Percentiles rank a stretch among this genome's conserved stretches.
phyloP scores from a whole-genome alignment of 1,140 invertebrate species.

The Microvelia longipes region DNA sequence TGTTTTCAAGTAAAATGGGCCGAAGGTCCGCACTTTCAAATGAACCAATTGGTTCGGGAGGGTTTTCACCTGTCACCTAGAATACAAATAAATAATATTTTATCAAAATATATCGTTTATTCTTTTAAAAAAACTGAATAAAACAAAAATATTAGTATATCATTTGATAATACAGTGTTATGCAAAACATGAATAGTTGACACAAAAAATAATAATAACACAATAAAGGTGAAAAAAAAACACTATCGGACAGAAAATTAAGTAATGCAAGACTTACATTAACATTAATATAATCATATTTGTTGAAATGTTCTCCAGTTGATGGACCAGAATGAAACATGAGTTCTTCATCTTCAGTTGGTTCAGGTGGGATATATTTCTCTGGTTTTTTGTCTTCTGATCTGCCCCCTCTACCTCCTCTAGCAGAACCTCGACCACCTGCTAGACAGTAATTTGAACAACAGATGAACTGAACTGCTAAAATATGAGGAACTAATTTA shows the following conservation, averaged over 20 bases:
- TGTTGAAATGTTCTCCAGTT: constrained; percentile 76
- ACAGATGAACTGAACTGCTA: no score
- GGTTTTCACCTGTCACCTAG: constrained; percentile 47
- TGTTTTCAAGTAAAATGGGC: constrained; percentile 53
- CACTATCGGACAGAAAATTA: not conserved
- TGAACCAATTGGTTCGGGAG: constrained; percentile 41
- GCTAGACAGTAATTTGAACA: no score
- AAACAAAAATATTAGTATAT: no score
- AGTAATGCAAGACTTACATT: constrained; percentile 36
- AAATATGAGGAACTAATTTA: no score
- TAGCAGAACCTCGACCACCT: not conserved
- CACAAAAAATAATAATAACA: no score
- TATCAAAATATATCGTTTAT: no score
- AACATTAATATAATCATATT: constrained; percentile 68
- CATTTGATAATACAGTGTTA: no score
- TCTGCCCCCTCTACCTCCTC: not conserved
- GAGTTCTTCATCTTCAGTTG: constrained; percentile 47
- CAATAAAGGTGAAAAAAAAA: not conserved
- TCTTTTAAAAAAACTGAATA: no score
- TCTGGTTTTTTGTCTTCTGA: constrained; percentile 30
- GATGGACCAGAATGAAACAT: constrained; percentile 54
- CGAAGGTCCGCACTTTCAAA: constrained; percentile 59
- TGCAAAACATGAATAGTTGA: no score
- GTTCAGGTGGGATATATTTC: constrained; percentile 70
- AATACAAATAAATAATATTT: constrained; percentile 7